phyloP scores from a whole-genome alignment of 2,888 invertebrate species.

The Caradrina clavipalpis region DNA sequence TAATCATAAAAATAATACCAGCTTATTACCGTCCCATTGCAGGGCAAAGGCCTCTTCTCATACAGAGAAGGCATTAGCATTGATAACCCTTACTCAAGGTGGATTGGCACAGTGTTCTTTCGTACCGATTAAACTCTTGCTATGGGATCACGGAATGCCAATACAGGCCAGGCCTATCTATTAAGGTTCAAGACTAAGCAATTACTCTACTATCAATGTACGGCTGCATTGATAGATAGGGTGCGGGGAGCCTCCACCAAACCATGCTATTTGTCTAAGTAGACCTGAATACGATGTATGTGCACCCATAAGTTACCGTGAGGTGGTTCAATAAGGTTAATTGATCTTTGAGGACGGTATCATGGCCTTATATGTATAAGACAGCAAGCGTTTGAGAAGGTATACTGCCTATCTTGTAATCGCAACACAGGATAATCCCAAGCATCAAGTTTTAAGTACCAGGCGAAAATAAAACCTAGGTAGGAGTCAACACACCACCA shows the following conservation, averaged over 20 bases:
- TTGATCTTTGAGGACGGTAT: conserved; percentile 29
- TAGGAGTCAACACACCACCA: conserved; percentile 17
- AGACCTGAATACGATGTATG: conserved; percentile 11
- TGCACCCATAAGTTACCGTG: conserved; percentile 29
- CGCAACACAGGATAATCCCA: not conserved
- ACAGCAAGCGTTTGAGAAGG: not conserved
- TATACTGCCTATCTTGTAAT: not conserved
- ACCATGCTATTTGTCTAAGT: conserved; percentile 51
- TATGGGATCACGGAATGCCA: too few species aligned
- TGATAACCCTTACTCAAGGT: too few species aligned
- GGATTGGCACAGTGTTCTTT: too few species aligned
- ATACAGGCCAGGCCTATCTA: not conserved
- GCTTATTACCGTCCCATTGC: too few species aligned
- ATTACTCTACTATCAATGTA: conserved; percentile 48
- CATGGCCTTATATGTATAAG: conserved; percentile 23
- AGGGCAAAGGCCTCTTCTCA: too few species aligned
- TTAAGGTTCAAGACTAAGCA: conserved; percentile 7
- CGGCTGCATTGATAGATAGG: not conserved
- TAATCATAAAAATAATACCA: too few species aligned
- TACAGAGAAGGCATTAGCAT: too few species aligned
- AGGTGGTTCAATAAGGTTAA: conserved; percentile 43
- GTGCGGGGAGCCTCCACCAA: conserved; percentile 25
- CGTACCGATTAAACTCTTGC: too few species aligned
- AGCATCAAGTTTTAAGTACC: conserved; percentile 25
- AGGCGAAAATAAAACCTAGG: conserved; percentile 43